Evolutionary conservation across 1,140 invertebrate species (phyloP).

Genomic region (Thaumatotibia leucotreta): DNA sequence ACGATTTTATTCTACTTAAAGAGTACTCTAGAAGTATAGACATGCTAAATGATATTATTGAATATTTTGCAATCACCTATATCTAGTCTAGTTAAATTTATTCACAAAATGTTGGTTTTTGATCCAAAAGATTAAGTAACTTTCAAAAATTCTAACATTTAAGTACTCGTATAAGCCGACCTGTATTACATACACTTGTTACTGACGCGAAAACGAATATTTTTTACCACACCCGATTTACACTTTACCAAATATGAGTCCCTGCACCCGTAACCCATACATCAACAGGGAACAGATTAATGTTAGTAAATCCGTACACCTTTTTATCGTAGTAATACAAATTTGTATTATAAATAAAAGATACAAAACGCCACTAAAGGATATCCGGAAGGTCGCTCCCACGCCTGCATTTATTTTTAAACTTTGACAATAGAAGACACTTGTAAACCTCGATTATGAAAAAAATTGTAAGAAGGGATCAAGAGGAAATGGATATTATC

Average conservation of each 20-base stretch:
- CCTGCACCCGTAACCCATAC: background rate
- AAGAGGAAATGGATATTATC: conserved; percentile 40
- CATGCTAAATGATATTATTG: no score
- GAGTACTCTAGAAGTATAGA: no score
- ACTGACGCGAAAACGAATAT: no score
- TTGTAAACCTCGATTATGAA: background rate
- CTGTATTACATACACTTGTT: no score
- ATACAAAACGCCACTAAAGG: conserved; percentile 29
- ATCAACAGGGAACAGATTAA: background rate
- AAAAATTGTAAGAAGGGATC: background rate
- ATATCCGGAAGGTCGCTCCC: conserved; percentile 32
- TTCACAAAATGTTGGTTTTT: no score
- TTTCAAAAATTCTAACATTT: no score
- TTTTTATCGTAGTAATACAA: conserved; percentile 10
- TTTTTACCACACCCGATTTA: no score
- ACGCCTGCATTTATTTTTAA: conserved; percentile 6
- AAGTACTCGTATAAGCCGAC: no score
- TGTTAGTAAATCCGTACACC: background rate
- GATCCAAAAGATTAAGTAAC: no score
- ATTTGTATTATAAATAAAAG: conserved; percentile 14
- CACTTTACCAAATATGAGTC: background rate
- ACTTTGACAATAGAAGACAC: conserved; percentile 7
- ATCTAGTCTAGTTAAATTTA: no score
- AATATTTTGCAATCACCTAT: no score
- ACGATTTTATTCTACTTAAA: no score